These are phyloP conservation scores for Cylindroiulus punctatus DNA, from an alignment of 2,888 invertebrate species.

Conservation along the genomic window DNA sequence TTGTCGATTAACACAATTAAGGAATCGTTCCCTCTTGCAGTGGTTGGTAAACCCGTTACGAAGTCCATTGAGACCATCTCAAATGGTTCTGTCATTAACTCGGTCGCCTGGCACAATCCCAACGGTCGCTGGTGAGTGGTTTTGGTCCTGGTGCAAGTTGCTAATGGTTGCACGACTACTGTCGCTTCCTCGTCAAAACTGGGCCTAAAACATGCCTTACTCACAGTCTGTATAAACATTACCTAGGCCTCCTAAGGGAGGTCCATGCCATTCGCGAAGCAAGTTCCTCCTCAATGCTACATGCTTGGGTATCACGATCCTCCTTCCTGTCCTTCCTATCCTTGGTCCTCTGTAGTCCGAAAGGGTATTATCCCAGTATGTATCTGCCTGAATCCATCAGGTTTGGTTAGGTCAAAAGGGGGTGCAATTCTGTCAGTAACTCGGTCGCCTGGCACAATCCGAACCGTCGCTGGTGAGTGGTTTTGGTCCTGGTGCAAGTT, in stretches of 20 bases:
- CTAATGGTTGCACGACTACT: background rate
- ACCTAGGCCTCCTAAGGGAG: background rate
- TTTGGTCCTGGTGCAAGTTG: background rate
- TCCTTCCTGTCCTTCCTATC: background rate
- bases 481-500: background rate
- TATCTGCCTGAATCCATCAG: no score
- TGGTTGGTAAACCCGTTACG: background rate
- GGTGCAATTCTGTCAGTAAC: background rate
- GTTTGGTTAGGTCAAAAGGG: no score
- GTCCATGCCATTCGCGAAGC: background rate
- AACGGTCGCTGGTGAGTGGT: background rate
- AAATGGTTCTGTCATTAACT: background rate
- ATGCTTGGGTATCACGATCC: background rate
- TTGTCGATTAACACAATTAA: background rate
- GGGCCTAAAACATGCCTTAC: background rate
- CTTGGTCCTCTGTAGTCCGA: no score
- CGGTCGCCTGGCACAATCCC: background rate
- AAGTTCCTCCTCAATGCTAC: background rate
- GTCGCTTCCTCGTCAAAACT: background rate
- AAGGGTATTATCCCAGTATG: no score
- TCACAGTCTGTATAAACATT: background rate
- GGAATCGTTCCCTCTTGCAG: background rate
- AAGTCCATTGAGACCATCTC: background rate
- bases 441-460: background rate
- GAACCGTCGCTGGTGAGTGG: background rate